Evolutionary conservation across 1,140 invertebrate genomes (phyloP).

Genomic region (Varroa destructor): DNA sequence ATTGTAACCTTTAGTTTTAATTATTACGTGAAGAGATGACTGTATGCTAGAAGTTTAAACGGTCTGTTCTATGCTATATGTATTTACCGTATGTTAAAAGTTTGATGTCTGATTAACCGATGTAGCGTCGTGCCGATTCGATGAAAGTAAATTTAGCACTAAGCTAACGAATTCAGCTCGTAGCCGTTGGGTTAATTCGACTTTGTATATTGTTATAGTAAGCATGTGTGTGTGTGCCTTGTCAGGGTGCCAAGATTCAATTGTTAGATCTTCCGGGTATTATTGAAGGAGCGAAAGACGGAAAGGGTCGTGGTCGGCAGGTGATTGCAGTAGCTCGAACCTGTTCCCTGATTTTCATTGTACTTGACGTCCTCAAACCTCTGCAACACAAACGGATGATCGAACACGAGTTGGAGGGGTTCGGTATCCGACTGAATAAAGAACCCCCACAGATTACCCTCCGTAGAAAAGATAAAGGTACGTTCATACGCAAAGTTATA

Average conservation of each 20-base stretch:
- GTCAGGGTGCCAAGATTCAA: constrained; percentile 84
- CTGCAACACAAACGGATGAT: constrained; percentile 87
- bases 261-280: constrained; percentile 97
- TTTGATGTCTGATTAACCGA: too few species aligned
- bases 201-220: too few species aligned
- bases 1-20: too few species aligned
- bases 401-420: constrained; percentile 97
- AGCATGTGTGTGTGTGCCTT: background rate
- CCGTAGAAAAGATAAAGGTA: constrained; percentile 85
- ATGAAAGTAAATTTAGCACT: too few species aligned
- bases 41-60: too few species aligned
- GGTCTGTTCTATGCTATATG: too few species aligned
- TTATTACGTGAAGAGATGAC: too few species aligned
- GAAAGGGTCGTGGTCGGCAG: constrained; percentile 93
- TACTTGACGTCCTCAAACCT: constrained; percentile 93
- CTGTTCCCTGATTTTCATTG: constrained; percentile 94
- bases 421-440: constrained; percentile 91
- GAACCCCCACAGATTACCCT: constrained; percentile 92
- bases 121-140: too few species aligned
- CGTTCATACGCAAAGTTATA: background rate
- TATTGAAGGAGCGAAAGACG: constrained; percentile 99
- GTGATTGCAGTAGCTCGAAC: constrained; percentile 98
- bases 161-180: too few species aligned
- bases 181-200: too few species aligned
- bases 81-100: too few species aligned